Evolutionary conservation across 2,797 vertebrate species (phyloP).

Genomic region (Malurus splendens): DNA sequence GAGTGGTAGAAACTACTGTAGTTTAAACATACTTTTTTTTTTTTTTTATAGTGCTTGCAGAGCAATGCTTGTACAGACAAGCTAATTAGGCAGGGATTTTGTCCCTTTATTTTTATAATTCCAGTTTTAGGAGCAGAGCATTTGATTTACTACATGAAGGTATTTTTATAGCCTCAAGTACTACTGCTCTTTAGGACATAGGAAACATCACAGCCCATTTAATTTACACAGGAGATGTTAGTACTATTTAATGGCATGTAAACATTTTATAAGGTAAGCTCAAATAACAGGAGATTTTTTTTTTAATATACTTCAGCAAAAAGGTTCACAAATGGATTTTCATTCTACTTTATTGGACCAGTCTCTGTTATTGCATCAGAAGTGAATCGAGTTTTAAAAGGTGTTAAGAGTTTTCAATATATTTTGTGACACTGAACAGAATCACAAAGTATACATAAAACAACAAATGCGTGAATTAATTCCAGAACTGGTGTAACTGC

Average conservation of each 20-base stretch:
- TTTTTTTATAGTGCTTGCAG: slow-evolving; percentile 26
- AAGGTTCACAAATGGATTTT: slow-evolving; percentile 76
- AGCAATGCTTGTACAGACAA: slow-evolving; percentile 36
- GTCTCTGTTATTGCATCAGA: slow-evolving; percentile 70
- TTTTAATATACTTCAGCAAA: slow-evolving; percentile 74
- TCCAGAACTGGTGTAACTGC: slow-evolving; percentile 57
- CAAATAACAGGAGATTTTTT: slow-evolving; percentile 69
- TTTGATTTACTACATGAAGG: slow-evolving; percentile 69
- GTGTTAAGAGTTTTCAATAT: slow-evolving; percentile 78
- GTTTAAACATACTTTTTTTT: slow-evolving; percentile 36
- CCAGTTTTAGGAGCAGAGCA: slow-evolving; percentile 63
- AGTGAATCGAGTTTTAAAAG: slow-evolving; percentile 75
- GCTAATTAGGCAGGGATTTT: slow-evolving; percentile 47
- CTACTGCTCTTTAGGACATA: slow-evolving; percentile 58
- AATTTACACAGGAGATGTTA: slow-evolving; percentile 75
- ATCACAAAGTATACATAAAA: slow-evolving; percentile 63
- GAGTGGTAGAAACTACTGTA: not conserved
- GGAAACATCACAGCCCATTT: slow-evolving; percentile 68
- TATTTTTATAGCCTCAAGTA: slow-evolving; percentile 65
- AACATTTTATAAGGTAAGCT: slow-evolving; percentile 78
- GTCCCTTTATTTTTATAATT: slow-evolving; percentile 67
- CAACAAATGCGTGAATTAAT: slow-evolving; percentile 62
- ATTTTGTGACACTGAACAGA: slow-evolving; percentile 70
- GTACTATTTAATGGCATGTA: slow-evolving; percentile 76
- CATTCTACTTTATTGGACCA: slow-evolving; percentile 70